Conservation (phyloP, 1,140 invertebrate species). For the Drosophila busckii region DNA sequence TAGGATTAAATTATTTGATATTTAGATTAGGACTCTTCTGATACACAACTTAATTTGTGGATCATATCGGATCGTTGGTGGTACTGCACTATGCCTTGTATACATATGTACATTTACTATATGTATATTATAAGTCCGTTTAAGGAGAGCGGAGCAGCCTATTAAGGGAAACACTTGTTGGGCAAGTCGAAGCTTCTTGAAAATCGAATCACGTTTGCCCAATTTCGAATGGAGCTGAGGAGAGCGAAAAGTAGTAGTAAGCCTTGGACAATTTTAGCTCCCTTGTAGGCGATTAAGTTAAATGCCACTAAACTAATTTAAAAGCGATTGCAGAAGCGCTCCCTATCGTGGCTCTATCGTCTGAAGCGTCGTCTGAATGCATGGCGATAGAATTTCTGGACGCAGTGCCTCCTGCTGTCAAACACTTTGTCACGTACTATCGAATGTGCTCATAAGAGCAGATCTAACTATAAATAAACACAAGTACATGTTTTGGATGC, state of each 20-base stretch:
- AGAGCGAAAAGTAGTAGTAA: not conserved
- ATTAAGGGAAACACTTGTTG: slow-evolving; percentile 61
- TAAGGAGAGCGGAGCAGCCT: slow-evolving; percentile 21
- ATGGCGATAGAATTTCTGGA: slow-evolving; percentile 30
- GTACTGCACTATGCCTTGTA: slow-evolving; percentile 11
- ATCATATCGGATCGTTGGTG: slow-evolving; percentile 7
- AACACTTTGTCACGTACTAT: slow-evolving; percentile 67
- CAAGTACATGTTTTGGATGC: slow-evolving; percentile 60
- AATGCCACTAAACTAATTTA: slow-evolving; percentile 79
- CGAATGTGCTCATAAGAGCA: slow-evolving; percentile 35
- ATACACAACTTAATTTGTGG: slow-evolving; percentile 66
- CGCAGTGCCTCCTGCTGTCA: slow-evolving; percentile 58
- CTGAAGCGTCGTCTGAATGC: not conserved
- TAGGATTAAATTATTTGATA: no score
- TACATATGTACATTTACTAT: slow-evolving; percentile 18
- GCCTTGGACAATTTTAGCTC: slow-evolving; percentile 56
- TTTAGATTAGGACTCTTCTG: slow-evolving; percentile 14
- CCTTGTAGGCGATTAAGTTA: slow-evolving; percentile 78
- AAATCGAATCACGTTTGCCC: slow-evolving; percentile 77
- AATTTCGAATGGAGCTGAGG: slow-evolving; percentile 49
- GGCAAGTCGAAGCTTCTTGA: slow-evolving; percentile 58
- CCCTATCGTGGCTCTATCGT: not conserved
- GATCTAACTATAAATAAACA: slow-evolving; percentile 57
- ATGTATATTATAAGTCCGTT: not conserved
- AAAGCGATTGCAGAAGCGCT: slow-evolving; percentile 70